phyloP scores from a whole-genome alignment of 2,888 invertebrate species.

The Stomorhina lunata region DNA sequence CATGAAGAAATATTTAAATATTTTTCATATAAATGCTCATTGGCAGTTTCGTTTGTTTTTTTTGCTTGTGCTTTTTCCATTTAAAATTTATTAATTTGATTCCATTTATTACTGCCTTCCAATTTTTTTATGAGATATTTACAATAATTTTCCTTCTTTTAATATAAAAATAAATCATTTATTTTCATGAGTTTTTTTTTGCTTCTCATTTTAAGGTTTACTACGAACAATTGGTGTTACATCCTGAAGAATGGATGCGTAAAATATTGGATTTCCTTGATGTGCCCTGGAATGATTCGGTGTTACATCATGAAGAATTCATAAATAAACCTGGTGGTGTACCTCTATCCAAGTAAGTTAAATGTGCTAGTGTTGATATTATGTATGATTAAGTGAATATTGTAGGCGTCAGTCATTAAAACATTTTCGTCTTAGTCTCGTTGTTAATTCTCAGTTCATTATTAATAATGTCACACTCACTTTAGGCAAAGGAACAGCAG shows the following conservation, averaged over 20 bases:
- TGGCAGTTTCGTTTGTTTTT: conserved; percentile 3
- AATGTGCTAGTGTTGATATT: background rate
- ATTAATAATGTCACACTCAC: background rate
- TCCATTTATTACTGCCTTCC: background rate
- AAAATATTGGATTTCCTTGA: conserved; percentile 93
- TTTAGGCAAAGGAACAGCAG: no score
- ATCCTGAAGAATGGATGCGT: conserved; percentile 93
- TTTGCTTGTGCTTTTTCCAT: background rate
- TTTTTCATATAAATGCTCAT: conserved; percentile 41
- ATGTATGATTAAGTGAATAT: no score
- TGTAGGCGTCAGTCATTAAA: conserved; percentile 17
- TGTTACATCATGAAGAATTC: conserved; percentile 97
- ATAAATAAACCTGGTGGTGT: conserved; percentile 98
- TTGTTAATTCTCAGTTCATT: conserved; percentile 12
- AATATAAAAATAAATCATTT: background rate
- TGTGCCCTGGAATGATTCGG: conserved; percentile 96
- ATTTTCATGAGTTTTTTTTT: conserved; percentile 66
- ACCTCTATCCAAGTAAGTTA: conserved; percentile 94
- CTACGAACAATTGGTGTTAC: conserved; percentile 98
- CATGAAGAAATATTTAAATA: conserved; percentile 40
- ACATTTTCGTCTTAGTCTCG: background rate
- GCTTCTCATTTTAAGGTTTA: conserved; percentile 84
- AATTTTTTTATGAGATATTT: background rate
- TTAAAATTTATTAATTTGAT: conserved; percentile 43
- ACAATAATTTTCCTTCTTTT: background rate